Conservation (phyloP, 2,888 invertebrate genomes). For the Zygothrica quintamaculata region DNA sequence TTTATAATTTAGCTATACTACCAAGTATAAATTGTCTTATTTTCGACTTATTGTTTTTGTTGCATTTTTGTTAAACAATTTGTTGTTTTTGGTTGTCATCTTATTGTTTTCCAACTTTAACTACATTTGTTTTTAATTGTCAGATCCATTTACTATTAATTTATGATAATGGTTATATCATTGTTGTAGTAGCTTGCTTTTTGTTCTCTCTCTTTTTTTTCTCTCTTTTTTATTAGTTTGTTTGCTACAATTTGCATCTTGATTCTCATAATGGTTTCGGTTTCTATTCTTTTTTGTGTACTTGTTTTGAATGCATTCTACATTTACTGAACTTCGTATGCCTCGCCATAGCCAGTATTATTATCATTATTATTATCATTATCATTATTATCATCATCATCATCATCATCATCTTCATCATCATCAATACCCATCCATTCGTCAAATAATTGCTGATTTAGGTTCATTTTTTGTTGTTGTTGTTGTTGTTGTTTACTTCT, state of each 20-base stretch:
- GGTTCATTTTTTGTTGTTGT: no score
- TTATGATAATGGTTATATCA: slow-evolving; percentile 4
- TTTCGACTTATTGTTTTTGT: slow-evolving; percentile 73
- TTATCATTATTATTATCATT: no score
- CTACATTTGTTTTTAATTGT: slow-evolving; percentile 23
- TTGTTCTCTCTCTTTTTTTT: neutral
- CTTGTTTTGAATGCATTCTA: slow-evolving; percentile 36
- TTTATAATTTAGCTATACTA: slow-evolving; percentile 61
- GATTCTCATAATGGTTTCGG: no score
- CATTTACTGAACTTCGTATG: slow-evolving; percentile 40
- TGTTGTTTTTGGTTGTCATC: slow-evolving; percentile 64
- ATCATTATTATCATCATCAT: no score
- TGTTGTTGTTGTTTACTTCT: no score
- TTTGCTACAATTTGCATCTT: slow-evolving; percentile 19
- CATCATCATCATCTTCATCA: no score
- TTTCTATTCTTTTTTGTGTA: slow-evolving; percentile 11
- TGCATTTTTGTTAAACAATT: slow-evolving; percentile 59
- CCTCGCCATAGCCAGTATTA: no score
- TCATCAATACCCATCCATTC: slow-evolving; percentile 23
- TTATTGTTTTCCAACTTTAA: slow-evolving; percentile 25
- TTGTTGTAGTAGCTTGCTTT: neutral
- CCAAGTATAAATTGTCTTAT: slow-evolving; percentile 65
- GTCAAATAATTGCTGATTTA: slow-evolving; percentile 8
- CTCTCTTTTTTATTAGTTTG: slow-evolving; percentile 22
- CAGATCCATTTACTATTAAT: slow-evolving; percentile 26